phyloP scores from a whole-genome alignment of 2,113 vertebrate species.

The Sinocyclocheilus anophthalmus region DNA sequence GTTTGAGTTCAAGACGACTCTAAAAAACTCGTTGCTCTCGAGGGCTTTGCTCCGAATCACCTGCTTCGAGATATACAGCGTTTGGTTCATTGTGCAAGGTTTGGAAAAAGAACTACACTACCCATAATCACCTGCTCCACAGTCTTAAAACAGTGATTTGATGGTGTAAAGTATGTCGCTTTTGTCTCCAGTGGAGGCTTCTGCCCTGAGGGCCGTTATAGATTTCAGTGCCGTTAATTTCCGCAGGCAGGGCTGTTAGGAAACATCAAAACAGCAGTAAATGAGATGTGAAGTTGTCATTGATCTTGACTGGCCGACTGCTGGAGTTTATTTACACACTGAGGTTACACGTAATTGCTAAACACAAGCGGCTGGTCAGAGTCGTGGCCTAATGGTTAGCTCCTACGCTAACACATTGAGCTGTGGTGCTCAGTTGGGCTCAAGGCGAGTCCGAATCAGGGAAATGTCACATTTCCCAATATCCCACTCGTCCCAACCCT shows the following conservation, averaged over 20 bases:
- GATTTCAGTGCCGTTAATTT: slow-evolving; percentile 77
- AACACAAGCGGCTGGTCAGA: slow-evolving; percentile 40
- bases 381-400: slow-evolving; percentile 22
- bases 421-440: not conserved
- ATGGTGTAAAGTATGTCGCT: slow-evolving; percentile 25
- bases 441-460: not conserved
- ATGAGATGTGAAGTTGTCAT: slow-evolving; percentile 82
- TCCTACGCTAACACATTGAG: not conserved
- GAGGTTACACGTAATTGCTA: slow-evolving; percentile 52
- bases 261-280: slow-evolving; percentile 69
- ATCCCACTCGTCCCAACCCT: not conserved
- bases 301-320: slow-evolving; percentile 70
- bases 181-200: slow-evolving; percentile 28
- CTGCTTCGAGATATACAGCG: not conserved
- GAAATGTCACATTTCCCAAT: slow-evolving; percentile 4
- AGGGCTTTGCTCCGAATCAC: slow-evolving; percentile 27
- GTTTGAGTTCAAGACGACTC: not conserved
- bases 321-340: slow-evolving; percentile 56
- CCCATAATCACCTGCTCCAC: not conserved
- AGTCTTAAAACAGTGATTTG: slow-evolving; percentile 45
- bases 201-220: slow-evolving; percentile 65
- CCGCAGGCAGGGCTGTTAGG: slow-evolving; percentile 72
- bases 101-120: not conserved
- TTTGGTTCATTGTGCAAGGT: not conserved
- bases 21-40: slow-evolving; percentile 2